A percentile compares a stretch with the other conserved stretches of the same genome.
Conservation (phyloP, 2,888 invertebrate genomes). For the Caenorhabditis japonica region DNA sequence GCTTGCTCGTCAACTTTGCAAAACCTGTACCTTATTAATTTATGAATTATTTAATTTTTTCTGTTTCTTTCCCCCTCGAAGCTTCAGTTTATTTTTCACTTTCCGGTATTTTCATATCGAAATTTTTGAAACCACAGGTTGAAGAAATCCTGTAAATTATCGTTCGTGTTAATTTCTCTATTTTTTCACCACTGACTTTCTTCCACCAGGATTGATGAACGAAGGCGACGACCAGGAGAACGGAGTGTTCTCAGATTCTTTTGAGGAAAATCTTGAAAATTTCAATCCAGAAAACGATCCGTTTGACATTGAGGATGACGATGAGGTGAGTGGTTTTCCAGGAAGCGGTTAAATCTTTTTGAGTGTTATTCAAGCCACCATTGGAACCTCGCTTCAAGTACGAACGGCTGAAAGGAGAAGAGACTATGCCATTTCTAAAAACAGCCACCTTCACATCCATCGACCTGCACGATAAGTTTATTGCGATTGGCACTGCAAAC, state of each 20-base stretch:
- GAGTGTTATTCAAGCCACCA: constrained; percentile 57
- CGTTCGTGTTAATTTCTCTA: too few relatives aligned
- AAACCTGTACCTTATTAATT: not conserved
- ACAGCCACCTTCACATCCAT: constrained; percentile 69
- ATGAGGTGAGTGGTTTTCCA: constrained; percentile 10
- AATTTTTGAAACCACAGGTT: not conserved
- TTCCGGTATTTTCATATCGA: not conserved
- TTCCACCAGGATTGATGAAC: too few relatives aligned
- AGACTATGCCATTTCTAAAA: constrained; percentile 45
- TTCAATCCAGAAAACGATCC: not conserved
- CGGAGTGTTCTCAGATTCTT: not conserved
- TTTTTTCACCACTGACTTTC: too few relatives aligned
- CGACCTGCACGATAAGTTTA: constrained; percentile 74
- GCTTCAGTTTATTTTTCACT: not conserved
- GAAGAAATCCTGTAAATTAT: too few relatives aligned
- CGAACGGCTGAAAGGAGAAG: constrained; percentile 58
- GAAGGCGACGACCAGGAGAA: constrained; percentile 8
- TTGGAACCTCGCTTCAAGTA: constrained; percentile 76
- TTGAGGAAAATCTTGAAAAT: too few relatives aligned
- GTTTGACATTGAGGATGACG: constrained; percentile 16
- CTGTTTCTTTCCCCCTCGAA: not conserved
- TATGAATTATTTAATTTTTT: not conserved
- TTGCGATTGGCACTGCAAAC: constrained; percentile 70
- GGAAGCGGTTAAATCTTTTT: not conserved
- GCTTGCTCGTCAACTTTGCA: constrained; percentile 31